phyloP scores from a whole-genome alignment of 2,797 vertebrate genomes.

The Decapterus maruadsi region DNA sequence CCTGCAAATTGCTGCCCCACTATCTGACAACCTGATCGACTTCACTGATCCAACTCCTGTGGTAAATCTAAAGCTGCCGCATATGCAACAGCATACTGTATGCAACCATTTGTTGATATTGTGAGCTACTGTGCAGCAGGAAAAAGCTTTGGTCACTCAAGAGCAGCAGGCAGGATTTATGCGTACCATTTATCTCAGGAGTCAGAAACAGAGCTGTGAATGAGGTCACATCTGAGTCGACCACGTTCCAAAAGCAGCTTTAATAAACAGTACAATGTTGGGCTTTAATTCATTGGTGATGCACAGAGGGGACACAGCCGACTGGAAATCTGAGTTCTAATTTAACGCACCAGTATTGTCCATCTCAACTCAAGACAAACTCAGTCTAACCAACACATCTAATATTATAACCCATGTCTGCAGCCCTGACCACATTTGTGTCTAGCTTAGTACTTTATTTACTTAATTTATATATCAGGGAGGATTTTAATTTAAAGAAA shows the following conservation, averaged over 20 bases:
- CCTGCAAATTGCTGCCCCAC: conserved; percentile 71
- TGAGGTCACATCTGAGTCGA: too few species aligned
- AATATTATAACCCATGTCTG: background rate
- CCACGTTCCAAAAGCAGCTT: too few species aligned
- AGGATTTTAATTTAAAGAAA: background rate
- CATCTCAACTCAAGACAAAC: background rate
- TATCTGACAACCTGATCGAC: conserved; percentile 94
- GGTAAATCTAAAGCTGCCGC: conserved; percentile 73
- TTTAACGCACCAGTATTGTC: too few species aligned
- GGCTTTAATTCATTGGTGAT: too few species aligned
- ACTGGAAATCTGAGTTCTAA: too few species aligned
- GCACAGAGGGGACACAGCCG: too few species aligned
- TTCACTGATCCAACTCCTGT: conserved; percentile 89
- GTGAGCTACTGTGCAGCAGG: background rate
- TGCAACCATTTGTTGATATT: background rate
- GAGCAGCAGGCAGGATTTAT: background rate
- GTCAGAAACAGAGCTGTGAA: too few species aligned
- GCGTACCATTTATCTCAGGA: too few species aligned
- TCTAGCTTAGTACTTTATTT: background rate
- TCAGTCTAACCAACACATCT: background rate
- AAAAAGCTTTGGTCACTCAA: background rate
- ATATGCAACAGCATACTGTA: background rate
- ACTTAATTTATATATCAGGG: background rate
- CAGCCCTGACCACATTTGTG: background rate
- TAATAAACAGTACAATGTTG: too few species aligned